Conservation (phyloP, 2,888 invertebrate genomes). For the Hyalella azteca region DNA sequence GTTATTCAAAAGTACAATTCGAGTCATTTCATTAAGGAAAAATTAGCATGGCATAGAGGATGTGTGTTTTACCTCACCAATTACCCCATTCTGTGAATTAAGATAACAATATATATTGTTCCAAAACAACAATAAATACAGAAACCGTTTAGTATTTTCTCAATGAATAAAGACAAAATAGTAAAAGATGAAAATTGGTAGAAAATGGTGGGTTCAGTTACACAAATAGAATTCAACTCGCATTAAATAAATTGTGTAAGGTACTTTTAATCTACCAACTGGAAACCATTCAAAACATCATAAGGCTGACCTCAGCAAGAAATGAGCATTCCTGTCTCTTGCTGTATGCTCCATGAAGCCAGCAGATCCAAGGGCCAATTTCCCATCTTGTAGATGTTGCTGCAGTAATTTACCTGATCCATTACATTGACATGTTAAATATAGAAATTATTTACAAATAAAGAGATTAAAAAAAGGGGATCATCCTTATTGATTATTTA, state of each 20-base stretch:
- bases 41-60: too few relatives aligned
- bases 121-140: neutral
- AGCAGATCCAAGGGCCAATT: neutral
- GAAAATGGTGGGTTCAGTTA: neutral
- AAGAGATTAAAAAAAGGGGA: too few relatives aligned
- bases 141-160: neutral
- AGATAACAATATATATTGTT: too few relatives aligned
- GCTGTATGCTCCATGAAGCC: slow-evolving; percentile 13
- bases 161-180: neutral
- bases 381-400: neutral
- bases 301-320: slow-evolving; percentile 1
- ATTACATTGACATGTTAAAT: too few relatives aligned
- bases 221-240: neutral
- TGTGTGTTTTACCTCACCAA: too few relatives aligned
- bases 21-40: too few relatives aligned
- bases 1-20: too few relatives aligned
- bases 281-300: neutral
- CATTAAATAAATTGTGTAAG: neutral
- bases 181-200: neutral
- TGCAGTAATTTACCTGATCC: neutral
- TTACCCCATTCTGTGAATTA: too few relatives aligned
- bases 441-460: too few relatives aligned
- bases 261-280: neutral
- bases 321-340: slow-evolving; percentile 23
- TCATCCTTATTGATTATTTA: too few relatives aligned